Percentiles rank a stretch among this genome's conserved stretches.
Conservation (phyloP, 1,140 invertebrate species). For the Zaprionus africanus region DNA sequence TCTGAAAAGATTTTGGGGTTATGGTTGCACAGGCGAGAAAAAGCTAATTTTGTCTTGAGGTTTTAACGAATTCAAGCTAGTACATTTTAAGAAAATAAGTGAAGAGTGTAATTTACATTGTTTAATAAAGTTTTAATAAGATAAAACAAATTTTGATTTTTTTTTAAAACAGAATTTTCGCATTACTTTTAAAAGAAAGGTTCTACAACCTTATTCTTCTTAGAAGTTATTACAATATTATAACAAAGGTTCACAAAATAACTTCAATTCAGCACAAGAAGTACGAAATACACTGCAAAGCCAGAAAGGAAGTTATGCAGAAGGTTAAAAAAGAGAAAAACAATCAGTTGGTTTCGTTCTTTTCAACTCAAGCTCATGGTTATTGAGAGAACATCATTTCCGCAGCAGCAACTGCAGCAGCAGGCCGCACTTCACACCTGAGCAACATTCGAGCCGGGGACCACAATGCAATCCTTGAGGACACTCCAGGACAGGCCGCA, state of each 20-base stretch:
- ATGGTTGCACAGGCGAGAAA: neutral
- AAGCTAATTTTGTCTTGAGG: neutral
- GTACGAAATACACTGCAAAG: neutral
- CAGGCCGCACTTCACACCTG: conserved; percentile 41
- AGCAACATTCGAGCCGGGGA: conserved; percentile 22
- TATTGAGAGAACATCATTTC: conserved; percentile 2
- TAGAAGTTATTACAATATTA: neutral
- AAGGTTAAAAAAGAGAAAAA: neutral
- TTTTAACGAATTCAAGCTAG: neutral
- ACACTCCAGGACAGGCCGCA: conserved; percentile 25
- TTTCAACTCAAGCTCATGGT: neutral
- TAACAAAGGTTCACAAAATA: neutral
- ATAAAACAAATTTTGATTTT: neutral
- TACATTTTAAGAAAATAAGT: neutral
- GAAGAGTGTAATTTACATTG: neutral
- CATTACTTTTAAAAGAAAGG: too few relatives aligned
- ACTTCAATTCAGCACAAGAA: neutral
- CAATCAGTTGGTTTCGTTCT: neutral
- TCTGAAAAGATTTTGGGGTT: neutral
- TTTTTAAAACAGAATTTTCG: neutral
- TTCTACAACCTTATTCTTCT: neutral
- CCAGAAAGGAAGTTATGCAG: neutral
- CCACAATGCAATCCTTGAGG: conserved; percentile 34
- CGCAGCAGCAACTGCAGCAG: neutral
- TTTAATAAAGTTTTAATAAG: neutral